Evolutionary conservation across 2,113 vertebrate species (phyloP), one percentile per base, ranked within the genome.

Genomic region (Merops nubicus): DNA sequence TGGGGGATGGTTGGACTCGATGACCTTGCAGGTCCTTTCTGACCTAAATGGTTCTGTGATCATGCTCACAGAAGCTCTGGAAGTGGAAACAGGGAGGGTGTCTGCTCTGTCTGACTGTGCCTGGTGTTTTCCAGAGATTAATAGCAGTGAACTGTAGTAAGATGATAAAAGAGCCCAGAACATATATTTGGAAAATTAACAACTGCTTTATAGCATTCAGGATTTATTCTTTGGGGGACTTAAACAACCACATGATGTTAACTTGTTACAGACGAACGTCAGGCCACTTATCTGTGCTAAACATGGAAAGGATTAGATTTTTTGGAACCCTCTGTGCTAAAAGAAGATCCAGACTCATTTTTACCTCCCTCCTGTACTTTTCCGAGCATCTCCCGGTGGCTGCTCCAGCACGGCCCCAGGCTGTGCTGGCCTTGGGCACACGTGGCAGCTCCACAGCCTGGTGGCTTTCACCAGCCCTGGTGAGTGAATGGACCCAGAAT

Each of bases 271-370:
- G 63, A 54, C 50, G 74, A 84, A 87, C 1, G 11, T 53, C 72
- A 15, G 74, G 88, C 90, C 83, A 70, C 92, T 95, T 83, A 90
- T 62, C 92, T 82, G 82, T 47, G 42, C 70, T 57, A 76, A 85
- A 86, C 83, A 42, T 16, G 54, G 63, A 59, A 54, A 92, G 85
- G 91, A 80, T 94, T 92, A 65, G 6, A 17, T 53, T 72, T 62
- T 45, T 85, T 79, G 48, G 78, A 91, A 34, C 14, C 43, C 9
- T 75, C 28, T 0, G 1, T 34, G 45, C 70, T 50, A 4, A 40
- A 60, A 72, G 67, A 76, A 92, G 76, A 79, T 43, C 36, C 75
- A 43, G 26, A 79, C 67, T 75, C 19, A 3, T 62, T 90, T 90
- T 79, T 36, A 26, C 67, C 72, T 86, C 48, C 18, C 1, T 53